Evolutionary conservation across 2,888 invertebrate species (phyloP).

Genomic region (Spicauda simplicius): DNA sequence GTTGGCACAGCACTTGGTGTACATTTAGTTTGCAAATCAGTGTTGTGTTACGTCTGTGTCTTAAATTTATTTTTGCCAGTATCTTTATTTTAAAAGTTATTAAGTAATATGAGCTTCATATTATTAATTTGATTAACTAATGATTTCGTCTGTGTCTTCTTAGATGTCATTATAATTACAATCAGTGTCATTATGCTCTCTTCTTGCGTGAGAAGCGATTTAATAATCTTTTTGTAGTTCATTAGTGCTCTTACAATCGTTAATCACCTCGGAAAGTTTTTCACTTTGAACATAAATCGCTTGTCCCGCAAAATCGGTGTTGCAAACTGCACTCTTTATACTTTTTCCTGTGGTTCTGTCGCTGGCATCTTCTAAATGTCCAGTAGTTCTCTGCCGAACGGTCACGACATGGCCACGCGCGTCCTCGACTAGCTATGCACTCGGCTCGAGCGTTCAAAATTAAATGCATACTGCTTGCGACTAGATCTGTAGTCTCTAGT

Average conservation of each 20-base stretch:
- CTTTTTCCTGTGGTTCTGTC: conserved; percentile 82
- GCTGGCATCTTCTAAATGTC: conserved; percentile 79
- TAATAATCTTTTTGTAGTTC: conserved; percentile 41
- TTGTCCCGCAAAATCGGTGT: conserved; percentile 77
- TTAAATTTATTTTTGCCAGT: conserved; percentile 73
- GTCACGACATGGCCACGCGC: conserved; percentile 76
- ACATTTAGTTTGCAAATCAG: conserved; percentile 79
- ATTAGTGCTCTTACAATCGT: not conserved
- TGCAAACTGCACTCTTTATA: conserved; percentile 85
- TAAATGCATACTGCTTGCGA: conserved; percentile 83
- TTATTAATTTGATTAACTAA: conserved; percentile 64
- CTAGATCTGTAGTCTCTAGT: conserved; percentile 83
- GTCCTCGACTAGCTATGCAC: conserved; percentile 81
- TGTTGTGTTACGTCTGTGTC: conserved; percentile 81
- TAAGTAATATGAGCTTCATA: conserved; percentile 72
- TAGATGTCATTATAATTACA: conserved; percentile 75
- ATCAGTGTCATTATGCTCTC: conserved; percentile 79
- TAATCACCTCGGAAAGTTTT: not conserved
- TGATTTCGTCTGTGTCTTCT: conserved; percentile 78
- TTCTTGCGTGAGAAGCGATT: conserved; percentile 67
- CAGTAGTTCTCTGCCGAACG: conserved; percentile 75
- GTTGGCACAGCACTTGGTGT: conserved; percentile 77
- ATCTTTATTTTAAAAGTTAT: conserved; percentile 62
- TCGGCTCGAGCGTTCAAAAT: conserved; percentile 81
- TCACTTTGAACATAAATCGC: conserved; percentile 52